These are phyloP conservation scores for Calosoma granatense DNA, from an alignment of 1,140 invertebrate species.

Conservation along the genomic window DNA sequence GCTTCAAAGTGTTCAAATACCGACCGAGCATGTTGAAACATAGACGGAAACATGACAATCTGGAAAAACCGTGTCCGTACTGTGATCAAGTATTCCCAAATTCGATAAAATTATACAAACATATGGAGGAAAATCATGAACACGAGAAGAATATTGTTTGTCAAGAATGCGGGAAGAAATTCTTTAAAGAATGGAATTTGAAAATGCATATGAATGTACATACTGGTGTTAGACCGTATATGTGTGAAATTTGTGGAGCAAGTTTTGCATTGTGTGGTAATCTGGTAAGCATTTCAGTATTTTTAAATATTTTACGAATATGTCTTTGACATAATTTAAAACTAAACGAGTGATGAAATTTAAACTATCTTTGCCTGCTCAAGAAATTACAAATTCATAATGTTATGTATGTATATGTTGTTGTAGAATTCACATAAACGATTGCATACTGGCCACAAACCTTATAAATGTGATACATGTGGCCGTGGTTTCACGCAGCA, in stretches of 20 bases:
- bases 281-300: not conserved
- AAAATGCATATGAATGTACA: slow-evolving; percentile 1
- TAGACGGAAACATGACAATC: not conserved
- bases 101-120: not conserved
- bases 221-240: not conserved
- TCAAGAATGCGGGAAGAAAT: slow-evolving; percentile 5
- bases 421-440: slow-evolving; percentile 1
- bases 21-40: slow-evolving; percentile 11
- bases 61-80: not conserved
- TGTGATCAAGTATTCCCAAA: not conserved
- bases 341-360: too few relatives aligned
- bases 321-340: too few relatives aligned
- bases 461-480: slow-evolving; percentile 16
- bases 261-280: not conserved
- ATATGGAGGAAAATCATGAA: slow-evolving; percentile 11
- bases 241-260: not conserved
- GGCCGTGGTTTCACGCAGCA: slow-evolving; percentile 16
- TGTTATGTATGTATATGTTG: too few relatives aligned
- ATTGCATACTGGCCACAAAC: slow-evolving; percentile 16
- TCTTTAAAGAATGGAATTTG: slow-evolving; percentile 10
- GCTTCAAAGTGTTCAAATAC: slow-evolving; percentile 10
- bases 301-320: too few relatives aligned
- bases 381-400: too few relatives aligned
- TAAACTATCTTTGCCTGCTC: too few relatives aligned
- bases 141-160: slow-evolving; percentile 8